A percentile compares a stretch with the other conserved stretches of the same genome.
phyloP scores from a whole-genome alignment of 2,113 vertebrate genomes.

The Chamaea fasciata region DNA sequence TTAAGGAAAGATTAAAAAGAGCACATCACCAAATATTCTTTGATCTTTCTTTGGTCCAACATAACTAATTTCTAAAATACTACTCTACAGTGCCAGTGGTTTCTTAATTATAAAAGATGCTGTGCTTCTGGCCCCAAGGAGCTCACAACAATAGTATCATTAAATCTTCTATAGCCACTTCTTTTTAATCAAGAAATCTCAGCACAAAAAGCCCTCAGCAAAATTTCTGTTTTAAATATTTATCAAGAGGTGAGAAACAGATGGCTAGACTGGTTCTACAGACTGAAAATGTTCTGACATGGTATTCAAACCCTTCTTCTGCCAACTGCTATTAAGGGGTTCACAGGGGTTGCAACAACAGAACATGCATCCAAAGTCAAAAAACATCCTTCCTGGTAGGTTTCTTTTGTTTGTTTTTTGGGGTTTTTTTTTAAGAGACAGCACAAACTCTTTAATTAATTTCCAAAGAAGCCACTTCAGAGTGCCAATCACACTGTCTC shows the following conservation, averaged over 20 bases:
- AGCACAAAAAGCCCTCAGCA: constrained; percentile 31
- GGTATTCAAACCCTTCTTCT: background rate
- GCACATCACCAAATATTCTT: background rate
- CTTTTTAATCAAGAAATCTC: constrained; percentile 17
- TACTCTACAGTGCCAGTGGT: background rate
- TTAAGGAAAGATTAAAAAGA: constrained; percentile 4
- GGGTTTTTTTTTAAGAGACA: background rate
- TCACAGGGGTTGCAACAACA: background rate
- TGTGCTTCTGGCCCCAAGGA: constrained; percentile 17
- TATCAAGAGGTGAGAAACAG: constrained; percentile 57
- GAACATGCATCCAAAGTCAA: background rate
- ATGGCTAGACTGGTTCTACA: constrained; percentile 51
- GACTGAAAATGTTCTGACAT: constrained; percentile 6
- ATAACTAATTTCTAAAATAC: constrained; percentile 14
- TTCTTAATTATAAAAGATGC: constrained; percentile 44
- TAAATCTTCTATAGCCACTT: background rate
- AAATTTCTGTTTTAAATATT: constrained; percentile 55
- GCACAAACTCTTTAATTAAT: constrained; percentile 2
- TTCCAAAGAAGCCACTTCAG: constrained; percentile 11
- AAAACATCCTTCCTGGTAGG: background rate
- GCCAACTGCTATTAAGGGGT: constrained; percentile 14
- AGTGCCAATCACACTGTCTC: background rate
- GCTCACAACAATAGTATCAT: constrained; percentile 10
- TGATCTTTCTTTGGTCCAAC: constrained; percentile 23
- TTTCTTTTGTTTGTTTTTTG: too few relatives aligned